Evolutionary conservation across 2,113 vertebrate genomes (phyloP), one percentile per base, ranked within the genome.

Genomic region (Larimichthys polyactis): DNA sequence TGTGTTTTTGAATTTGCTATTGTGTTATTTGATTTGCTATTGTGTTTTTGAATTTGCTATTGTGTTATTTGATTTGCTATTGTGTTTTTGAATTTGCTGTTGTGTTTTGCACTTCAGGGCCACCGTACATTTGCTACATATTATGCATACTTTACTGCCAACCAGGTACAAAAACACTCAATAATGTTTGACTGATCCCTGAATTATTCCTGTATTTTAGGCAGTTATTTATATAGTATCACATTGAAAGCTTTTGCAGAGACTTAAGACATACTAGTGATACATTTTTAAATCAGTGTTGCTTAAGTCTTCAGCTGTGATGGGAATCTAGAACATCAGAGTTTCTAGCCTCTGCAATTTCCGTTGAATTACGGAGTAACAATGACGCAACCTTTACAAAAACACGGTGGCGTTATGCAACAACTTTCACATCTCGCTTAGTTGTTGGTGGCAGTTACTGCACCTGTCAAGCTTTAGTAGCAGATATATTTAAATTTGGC

Each of bases 41-140:
- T n/a, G n/a, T n/a, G n/a, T n/a, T n/a, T n/a, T n/a, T n/a, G n/a
- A n/a, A n/a, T n/a, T n/a, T n/a, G n/a, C n/a, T n/a, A n/a, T n/a
- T n/a, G n/a, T n/a, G n/a, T n/a, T n/a, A n/a, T n/a, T n/a, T n/a
- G n/a, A n/a, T n/a, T n/a, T n/a, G n/a, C n/a, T n/a, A n/a, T n/a
- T n/a, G n/a, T n/a, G n/a, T n/a, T n/a, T n/a, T n/a, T n/a, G n/a
- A n/a, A n/a, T n/a, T n/a, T n/a, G n/a, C n/a, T n/a, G n/a, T n/a
- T n/a, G n/a, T n/a, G n/a, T n/a, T n/a, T n/a, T n/a, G n/a, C n/a
- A n/a, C n/a, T n/a, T n/a, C n/a, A n/a, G n/a, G n/a, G n/a, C n/a
- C n/a, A n/a, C n/a, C n/a, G n/a, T n/a, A n/a, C n/a, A n/a, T n/a
- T 91, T 89, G 75, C 64, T 60, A 52, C 65, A 82, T 36, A 75